Evolutionary conservation across 2,888 invertebrate genomes (phyloP).

Genomic region (Drosophila nigritarsus): DNA sequence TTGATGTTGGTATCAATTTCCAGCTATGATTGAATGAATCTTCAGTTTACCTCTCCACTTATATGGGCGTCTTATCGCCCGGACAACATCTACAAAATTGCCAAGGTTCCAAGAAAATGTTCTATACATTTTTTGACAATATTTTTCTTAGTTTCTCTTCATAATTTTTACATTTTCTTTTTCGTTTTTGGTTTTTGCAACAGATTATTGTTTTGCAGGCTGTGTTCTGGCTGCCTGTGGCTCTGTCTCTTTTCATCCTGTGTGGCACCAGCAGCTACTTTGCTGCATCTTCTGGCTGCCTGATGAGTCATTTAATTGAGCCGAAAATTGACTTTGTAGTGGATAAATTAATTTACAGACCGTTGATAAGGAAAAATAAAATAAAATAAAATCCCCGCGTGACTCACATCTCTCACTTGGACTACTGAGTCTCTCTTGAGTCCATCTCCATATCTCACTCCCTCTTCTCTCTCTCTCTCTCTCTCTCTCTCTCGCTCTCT

Average conservation of each 20-base stretch:
- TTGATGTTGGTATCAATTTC: slow-evolving; percentile 75
- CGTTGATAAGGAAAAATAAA: slow-evolving; percentile 43
- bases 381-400: slow-evolving; percentile 35
- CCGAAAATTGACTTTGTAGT: slow-evolving; percentile 73
- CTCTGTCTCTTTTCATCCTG: slow-evolving; percentile 22
- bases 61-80: slow-evolving; percentile 67
- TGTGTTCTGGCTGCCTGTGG: neutral
- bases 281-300: slow-evolving; percentile 41
- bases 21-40: slow-evolving; percentile 75
- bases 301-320: slow-evolving; percentile 79
- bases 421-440: slow-evolving; percentile 4
- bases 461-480: too few relatives aligned
- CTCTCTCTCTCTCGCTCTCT: neutral
- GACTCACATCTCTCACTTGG: slow-evolving; percentile 46
- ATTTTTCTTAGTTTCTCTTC: slow-evolving; percentile 22
- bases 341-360: slow-evolving; percentile 74
- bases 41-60: slow-evolving; percentile 18
- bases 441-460: neutral
- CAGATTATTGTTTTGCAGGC: slow-evolving; percentile 38
- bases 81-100: slow-evolving; percentile 63
- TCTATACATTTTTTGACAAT: slow-evolving; percentile 45
- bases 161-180: neutral
- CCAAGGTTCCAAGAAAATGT: slow-evolving; percentile 62
- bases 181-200: slow-evolving; percentile 35
- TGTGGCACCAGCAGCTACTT: slow-evolving; percentile 37